Conservation (phyloP, 2,797 vertebrate species). For the Macropus fuliginosus region DNA sequence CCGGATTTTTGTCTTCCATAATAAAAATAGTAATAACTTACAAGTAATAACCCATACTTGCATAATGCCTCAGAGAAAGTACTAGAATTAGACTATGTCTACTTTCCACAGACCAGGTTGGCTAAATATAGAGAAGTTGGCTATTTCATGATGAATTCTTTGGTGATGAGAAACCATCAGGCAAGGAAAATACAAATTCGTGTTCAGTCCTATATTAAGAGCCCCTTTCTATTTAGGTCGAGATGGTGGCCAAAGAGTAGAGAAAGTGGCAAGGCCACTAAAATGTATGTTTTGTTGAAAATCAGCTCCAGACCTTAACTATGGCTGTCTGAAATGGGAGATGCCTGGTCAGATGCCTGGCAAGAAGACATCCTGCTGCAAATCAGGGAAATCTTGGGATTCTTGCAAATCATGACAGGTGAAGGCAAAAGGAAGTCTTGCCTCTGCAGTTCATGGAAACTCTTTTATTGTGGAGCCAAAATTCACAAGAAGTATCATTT, state of each 20-base stretch:
- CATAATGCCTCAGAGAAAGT: neutral
- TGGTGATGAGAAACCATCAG: neutral
- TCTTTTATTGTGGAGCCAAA: neutral
- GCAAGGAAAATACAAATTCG: neutral
- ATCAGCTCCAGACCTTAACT: neutral
- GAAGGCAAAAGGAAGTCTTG: neutral
- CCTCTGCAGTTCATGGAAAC: neutral
- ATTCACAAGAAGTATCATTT: neutral
- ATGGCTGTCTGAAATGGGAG: neutral
- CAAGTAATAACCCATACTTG: neutral
- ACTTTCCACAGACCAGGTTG: neutral
- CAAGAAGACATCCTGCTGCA: neutral
- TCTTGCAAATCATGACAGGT: neutral
- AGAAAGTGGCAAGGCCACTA: neutral
- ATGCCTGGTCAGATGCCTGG: neutral
- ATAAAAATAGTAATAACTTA: neutral
- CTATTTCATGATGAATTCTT: neutral
- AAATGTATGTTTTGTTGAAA: rapidly evolving
- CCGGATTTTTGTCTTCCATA: neutral
- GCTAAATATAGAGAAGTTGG: neutral
- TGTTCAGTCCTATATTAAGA: neutral
- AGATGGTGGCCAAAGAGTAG: neutral
- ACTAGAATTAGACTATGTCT: neutral
- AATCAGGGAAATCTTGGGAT: neutral
- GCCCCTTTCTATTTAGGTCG: neutral